These are phyloP conservation scores for Colinus virginianus DNA, from an alignment of 2,113 vertebrate genomes.

Conservation along the genomic window DNA sequence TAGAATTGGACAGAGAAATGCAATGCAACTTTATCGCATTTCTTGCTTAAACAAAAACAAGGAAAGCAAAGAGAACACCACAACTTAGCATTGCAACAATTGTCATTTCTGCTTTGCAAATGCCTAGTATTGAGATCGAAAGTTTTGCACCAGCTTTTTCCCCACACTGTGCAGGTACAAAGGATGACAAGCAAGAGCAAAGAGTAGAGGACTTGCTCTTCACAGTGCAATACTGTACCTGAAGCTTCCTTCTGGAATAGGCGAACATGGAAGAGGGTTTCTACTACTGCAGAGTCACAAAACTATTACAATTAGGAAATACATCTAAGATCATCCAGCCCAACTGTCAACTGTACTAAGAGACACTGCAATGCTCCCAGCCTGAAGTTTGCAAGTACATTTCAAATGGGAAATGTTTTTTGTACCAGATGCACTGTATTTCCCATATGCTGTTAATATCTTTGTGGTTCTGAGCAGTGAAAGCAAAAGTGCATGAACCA, in stretches of 20 bases:
- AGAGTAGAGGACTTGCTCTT: neutral
- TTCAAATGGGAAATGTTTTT: too few relatives aligned
- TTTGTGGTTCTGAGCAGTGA: neutral
- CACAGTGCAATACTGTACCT: fast-evolving
- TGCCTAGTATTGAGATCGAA: neutral
- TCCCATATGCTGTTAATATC: neutral
- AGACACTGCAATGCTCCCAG: neutral
- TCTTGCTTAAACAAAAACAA: neutral
- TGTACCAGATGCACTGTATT: neutral
- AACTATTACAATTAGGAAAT: too few relatives aligned
- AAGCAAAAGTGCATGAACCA: neutral
- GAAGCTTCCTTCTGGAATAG: neutral
- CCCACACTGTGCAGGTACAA: neutral
- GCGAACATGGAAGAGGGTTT: neutral
- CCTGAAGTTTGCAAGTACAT: neutral
- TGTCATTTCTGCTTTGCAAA: neutral
- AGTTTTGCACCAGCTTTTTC: neutral
- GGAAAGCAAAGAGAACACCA: neutral
- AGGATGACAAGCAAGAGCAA: neutral
- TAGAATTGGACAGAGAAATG: neutral
- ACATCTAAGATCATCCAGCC: too few relatives aligned
- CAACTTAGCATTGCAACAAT: fast-evolving
- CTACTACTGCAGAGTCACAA: too few relatives aligned
- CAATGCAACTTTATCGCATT: neutral
- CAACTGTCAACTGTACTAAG: neutral